Evolutionary conservation across 2,113 vertebrate genomes (phyloP), one percentile per base, ranked within the genome.

Genomic region (Carollia perspicillata): DNA sequence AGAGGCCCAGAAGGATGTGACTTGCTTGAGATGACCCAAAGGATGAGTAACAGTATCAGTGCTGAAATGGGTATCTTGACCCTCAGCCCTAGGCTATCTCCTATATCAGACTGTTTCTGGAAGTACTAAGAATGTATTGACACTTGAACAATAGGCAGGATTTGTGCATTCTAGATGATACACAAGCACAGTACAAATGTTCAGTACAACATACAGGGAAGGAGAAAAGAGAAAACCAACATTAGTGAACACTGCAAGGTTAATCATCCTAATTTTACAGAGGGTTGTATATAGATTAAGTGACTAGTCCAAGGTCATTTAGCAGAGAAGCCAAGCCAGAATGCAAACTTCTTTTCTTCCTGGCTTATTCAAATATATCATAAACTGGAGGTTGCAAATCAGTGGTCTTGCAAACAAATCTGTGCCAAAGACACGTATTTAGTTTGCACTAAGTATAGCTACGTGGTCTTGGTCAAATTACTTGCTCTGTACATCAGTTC

Each of bases 401-500:
- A 65, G 37, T 84, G 66, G 33, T 30, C 66, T 71, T 55, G 28
- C 65, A 74, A 28, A 37, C 35, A 53, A 53, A 86, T 87, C 49
- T 95, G 35, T 74, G 28, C 65, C 23, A 90, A 3, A 94, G 37
- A 72, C 26, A 44, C 49, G 0, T 90, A 40, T 74, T 84, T 87
- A 51, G 20, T 51, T 91, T 89, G n/a, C 51, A 80, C 18, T 58
- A 58, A 33, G 1, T 74, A 74, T 30, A 81, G 11, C 33, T 79
- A 47, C 55, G 2, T 85, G 23, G 58, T 81, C 40, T 80, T 90
- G 18, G 23, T 87, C 30, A 94, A 74, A 20, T 89, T 92, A 75
- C 51, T 95, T 95, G 35, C n/a, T n/a, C 68, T 80, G 18, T 96
- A 42, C 49, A 28, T 96, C 33, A 33, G 5, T 92, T 94, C 60